phyloP scores from a whole-genome alignment of 1,140 invertebrate species.

The Zaprionus vittiger region DNA sequence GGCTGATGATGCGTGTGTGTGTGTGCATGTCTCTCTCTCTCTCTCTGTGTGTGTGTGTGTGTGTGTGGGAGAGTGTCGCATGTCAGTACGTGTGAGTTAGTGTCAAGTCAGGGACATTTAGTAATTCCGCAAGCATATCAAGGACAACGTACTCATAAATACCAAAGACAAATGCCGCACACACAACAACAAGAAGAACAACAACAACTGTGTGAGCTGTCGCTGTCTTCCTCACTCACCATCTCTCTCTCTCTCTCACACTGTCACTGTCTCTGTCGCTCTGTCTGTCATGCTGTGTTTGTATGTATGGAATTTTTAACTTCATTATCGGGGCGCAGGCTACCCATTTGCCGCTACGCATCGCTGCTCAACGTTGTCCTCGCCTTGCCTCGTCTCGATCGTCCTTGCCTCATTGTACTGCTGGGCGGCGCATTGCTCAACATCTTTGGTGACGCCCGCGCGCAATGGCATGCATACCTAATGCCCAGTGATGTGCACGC shows the following conservation, averaged over 20 bases:
- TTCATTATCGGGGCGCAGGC: constrained; percentile 72
- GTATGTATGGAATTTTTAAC: constrained; percentile 82
- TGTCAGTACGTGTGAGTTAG: constrained; percentile 57
- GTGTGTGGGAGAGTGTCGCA: constrained; percentile 34
- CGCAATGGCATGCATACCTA: constrained; percentile 77
- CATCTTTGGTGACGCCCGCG: constrained; percentile 56
- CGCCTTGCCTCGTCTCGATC: constrained; percentile 21
- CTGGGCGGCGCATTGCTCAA: constrained; percentile 64
- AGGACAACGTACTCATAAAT: constrained; percentile 83
- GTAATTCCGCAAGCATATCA: constrained; percentile 80
- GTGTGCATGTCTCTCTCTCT: background rate
- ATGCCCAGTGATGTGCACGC: constrained; percentile 78
- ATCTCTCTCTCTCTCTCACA: background rate
- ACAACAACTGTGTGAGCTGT: constrained; percentile 50
- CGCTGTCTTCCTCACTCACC: background rate
- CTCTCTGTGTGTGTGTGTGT: constrained; percentile 5
- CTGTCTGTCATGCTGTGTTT: constrained; percentile 69
- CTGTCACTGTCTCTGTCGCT: constrained; percentile 17
- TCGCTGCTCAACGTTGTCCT: constrained; percentile 43
- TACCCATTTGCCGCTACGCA: constrained; percentile 55
- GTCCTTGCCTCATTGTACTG: constrained; percentile 39
- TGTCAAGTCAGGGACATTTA: constrained; percentile 82
- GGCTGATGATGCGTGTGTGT: constrained; percentile 54
- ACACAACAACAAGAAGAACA: constrained; percentile 45
- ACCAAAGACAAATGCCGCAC: constrained; percentile 77